Conservation (phyloP, 2,113 vertebrate species). For the Malurus melanocephalus region DNA sequence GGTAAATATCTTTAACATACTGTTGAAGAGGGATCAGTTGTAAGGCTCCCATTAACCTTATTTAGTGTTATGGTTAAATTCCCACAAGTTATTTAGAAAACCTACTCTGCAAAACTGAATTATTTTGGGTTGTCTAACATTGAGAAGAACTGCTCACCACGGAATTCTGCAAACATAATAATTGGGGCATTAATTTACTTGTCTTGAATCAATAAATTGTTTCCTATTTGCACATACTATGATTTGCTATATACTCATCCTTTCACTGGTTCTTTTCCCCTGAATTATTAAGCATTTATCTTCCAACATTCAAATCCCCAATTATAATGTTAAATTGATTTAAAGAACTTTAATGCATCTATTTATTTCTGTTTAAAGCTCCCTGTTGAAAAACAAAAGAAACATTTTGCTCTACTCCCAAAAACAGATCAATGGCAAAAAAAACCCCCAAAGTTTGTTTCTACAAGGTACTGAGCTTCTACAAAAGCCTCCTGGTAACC, state of each 20-base stretch:
- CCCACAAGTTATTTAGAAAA: background rate
- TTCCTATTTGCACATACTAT: slow-evolving; percentile 20
- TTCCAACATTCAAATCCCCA: slow-evolving; percentile 2
- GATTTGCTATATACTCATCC: background rate
- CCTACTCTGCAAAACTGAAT: background rate
- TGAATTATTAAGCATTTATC: slow-evolving; percentile 50
- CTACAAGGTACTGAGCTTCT: background rate
- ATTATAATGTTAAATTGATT: slow-evolving; percentile 32
- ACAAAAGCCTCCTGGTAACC: background rate
- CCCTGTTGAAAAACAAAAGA: slow-evolving; percentile 6
- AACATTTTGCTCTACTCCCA: background rate
- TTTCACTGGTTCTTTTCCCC: background rate
- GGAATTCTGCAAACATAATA: slow-evolving; percentile 47
- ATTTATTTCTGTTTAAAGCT: slow-evolving; percentile 21
- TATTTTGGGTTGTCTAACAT: slow-evolving; percentile 31
- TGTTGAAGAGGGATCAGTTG: background rate
- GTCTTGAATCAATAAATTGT: slow-evolving; percentile 34
- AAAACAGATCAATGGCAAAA: background rate
- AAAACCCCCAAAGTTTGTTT: background rate
- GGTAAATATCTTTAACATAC: background rate
- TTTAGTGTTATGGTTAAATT: slow-evolving; percentile 7
- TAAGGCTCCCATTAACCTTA: background rate
- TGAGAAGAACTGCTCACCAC: slow-evolving; percentile 23
- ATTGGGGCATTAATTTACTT: slow-evolving; percentile 51
- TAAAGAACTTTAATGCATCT: background rate